A percentile compares a stretch with the other conserved stretches of the same genome.
phyloP scores from a whole-genome alignment of 2,797 vertebrate genomes.

The Micropoecilia bifurca region DNA sequence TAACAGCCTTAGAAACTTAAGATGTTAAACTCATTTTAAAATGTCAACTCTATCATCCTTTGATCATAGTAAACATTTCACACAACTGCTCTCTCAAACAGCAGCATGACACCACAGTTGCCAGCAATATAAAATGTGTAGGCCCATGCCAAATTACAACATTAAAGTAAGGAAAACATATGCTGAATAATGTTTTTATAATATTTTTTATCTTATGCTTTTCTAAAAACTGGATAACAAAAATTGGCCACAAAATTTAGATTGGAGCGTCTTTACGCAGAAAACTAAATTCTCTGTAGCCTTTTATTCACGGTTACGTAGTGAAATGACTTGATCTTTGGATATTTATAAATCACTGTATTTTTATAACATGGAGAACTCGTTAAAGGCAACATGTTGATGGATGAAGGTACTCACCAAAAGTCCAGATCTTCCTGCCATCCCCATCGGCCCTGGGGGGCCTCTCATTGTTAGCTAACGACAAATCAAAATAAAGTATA shows the following conservation, averaged over 20 bases:
- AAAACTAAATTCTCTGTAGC: background rate
- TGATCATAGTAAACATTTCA: background rate
- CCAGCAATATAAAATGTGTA: background rate
- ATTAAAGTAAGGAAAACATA: background rate
- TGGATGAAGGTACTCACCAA: conserved; percentile 85
- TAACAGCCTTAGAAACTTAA: background rate
- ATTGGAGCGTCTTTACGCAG: background rate
- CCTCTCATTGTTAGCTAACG: conserved; percentile 93
- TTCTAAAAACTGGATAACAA: background rate
- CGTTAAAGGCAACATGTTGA: background rate
- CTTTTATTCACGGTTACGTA: background rate
- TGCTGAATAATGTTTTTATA: background rate
- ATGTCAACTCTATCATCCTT: background rate
- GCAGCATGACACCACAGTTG: background rate
- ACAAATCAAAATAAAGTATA: conserved; percentile 48
- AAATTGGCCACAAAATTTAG: background rate
- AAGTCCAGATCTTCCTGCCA: conserved; percentile 94
- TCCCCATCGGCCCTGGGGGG: conserved; percentile 90
- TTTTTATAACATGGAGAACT: background rate
- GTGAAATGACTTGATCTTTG: background rate
- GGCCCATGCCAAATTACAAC: background rate
- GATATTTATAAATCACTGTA: background rate
- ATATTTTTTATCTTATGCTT: background rate
- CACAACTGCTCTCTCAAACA: background rate
- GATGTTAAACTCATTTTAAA: background rate